Evolutionary conservation across 1,140 invertebrate species (phyloP), one percentile per base, ranked within the genome.

Genomic region (Hyles vespertilio): DNA sequence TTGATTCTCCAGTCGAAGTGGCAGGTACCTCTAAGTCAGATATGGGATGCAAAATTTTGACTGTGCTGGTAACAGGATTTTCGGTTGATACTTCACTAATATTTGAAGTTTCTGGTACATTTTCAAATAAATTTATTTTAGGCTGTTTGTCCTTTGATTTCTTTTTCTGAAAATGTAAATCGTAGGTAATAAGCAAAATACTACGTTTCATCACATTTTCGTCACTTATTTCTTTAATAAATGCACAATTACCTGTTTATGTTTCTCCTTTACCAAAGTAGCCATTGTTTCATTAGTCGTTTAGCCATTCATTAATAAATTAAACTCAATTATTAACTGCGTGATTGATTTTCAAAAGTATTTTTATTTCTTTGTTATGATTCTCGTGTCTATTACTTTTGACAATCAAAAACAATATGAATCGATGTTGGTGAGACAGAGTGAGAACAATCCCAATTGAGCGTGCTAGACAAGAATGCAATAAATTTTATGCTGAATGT

Each of bases 181-280:
- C 22, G 22, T 22, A 22, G 22, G 22, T 22, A 22, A 22, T 22
- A 22, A 22, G 22, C 22, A 22, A 22, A 22, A 22, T 22, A 22
- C 22, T 22, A 22, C 22, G 22, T 22, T 22, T 22, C 22, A 22
- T 22, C 22, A 22, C 22, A 22, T 22, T 22, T 22, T 46, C 9
- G 3, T 46, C 3, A 46, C 7, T 46, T 10, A 5, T 3, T 6
- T 10, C 11, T 46, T 46, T 46, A 9, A 10, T 9, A 3, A 5
- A 46, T 46, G 7, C 9, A 46, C 11, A 10, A 46, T 12, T 70
- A 86, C 83, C 59, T 84, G 78, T 58, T 59, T 67, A 12, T 70
- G 69, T 73, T 84, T 84, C 55, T 84, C 83, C 58, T 81, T 86
- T 32, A 86, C 61, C 68, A 86, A 70, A 52, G 83, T 86, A 55